Base-by-base conservation (phyloP, 2,888 invertebrate species). In the Dryadula phaetusa region DNA sequence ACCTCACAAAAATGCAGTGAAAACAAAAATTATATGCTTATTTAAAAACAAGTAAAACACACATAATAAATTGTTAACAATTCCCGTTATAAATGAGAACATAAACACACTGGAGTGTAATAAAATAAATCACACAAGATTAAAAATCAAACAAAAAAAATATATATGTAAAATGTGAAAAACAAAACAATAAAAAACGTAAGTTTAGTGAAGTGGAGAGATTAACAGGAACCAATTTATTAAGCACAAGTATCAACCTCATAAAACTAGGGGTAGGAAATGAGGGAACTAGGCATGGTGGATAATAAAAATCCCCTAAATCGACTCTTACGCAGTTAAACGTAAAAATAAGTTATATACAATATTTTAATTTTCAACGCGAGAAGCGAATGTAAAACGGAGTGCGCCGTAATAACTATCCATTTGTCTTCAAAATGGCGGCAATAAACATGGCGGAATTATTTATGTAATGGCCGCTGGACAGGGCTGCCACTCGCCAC, bases 401-500 rank as follows among this genome's bases (percentile, higher is more conserved):
- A 90, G 86, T 86, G 83, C 85, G 84, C 84, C 83, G 90, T 92
- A 90, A 92, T 92, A 92, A 92, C 91, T 92, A 91, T 86, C 92
- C 91, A 92, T 92, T 92, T 92, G 92, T 92, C 92, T 92, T 91
- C 88, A 89, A 90, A 92, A 92, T 92, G 90, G 92, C 79, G 86
- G 92, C 88, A 92, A 91, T 92, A 92, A 92, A 92, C 91, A 92
- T 90, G 86, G 91, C 84, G 82, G 82, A 87, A 88, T 90, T 91
- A 92, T 92, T 92, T 92, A 92, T 92, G 91, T 90, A 92, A 92
- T 91, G 91, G 92, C 88, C 85, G 83, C 82, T 77, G 75, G 78
- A 74, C 80, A 92, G 92, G 92, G 92, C 79, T 92, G 88, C 85
- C 88, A 84, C 85, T 84, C 82, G 79, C 78, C 90, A 87, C 84